Evolutionary conservation across 2,113 vertebrate genomes (phyloP).

Genomic region (Odontophorus gujanensis): DNA sequence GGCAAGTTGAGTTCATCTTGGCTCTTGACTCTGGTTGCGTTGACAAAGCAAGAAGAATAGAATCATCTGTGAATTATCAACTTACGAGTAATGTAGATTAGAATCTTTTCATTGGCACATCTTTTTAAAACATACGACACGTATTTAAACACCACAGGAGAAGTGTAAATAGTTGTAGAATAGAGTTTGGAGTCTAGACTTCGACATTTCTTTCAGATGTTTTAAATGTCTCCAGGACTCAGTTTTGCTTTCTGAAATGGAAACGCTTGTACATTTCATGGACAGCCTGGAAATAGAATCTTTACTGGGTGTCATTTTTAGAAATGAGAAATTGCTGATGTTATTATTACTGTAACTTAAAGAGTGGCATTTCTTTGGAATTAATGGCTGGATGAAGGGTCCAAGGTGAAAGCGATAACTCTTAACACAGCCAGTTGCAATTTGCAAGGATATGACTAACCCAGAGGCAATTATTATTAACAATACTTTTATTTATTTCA

Average conservation of each 20-base stretch:
- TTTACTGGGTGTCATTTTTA: slow-evolving; percentile 13
- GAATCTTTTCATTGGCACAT: neutral
- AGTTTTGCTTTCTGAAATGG: slow-evolving; percentile 11
- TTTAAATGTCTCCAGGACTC: neutral
- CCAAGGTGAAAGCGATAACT: slow-evolving; percentile 36
- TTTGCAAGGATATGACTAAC: slow-evolving; percentile 12
- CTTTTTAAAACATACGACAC: neutral
- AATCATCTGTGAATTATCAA: neutral
- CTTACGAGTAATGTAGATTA: neutral
- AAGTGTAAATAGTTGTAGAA: neutral
- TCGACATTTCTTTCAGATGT: neutral
- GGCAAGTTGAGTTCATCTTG: neutral
- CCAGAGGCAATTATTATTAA: slow-evolving; percentile 35
- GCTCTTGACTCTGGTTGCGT: neutral
- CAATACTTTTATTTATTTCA: slow-evolving; percentile 27
- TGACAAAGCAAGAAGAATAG: neutral
- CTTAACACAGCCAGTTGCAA: neutral
- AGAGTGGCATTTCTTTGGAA: slow-evolving; percentile 6
- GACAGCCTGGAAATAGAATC: neutral
- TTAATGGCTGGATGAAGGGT: slow-evolving; percentile 7
- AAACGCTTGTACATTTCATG: neutral
- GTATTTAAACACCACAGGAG: neutral
- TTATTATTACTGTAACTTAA: neutral
- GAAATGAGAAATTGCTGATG: neutral
- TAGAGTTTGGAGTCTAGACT: neutral